phyloP scores from a whole-genome alignment of 2,113 vertebrate species.

The Mirounga angustirostris region DNA sequence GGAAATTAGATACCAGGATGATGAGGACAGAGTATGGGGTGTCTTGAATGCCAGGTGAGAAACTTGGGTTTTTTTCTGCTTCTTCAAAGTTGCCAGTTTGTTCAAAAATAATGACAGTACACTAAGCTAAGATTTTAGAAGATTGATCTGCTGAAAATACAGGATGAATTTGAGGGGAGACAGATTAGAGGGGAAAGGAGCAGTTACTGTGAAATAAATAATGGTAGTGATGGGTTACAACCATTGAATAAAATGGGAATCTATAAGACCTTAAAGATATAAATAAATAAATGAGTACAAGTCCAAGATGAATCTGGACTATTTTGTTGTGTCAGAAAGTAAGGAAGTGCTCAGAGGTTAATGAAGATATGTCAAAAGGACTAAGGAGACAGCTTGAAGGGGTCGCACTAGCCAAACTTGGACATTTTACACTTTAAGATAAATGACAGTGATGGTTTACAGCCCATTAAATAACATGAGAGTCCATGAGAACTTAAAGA shows the following conservation, averaged over 20 bases:
- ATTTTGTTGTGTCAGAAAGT: not conserved
- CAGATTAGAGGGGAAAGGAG: not conserved
- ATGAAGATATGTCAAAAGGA: not conserved
- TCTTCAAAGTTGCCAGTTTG: not conserved
- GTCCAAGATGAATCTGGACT: not conserved
- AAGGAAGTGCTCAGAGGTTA: not conserved
- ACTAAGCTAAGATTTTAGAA: not conserved
- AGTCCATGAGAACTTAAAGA: not conserved
- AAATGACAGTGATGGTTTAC: not conserved
- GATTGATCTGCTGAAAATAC: not conserved
- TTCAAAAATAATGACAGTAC: not conserved
- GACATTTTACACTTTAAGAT: not conserved
- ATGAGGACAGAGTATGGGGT: not conserved
- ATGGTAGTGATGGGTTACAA: not conserved
- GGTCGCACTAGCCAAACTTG: not conserved
- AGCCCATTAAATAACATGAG: not conserved
- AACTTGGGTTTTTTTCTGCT: not conserved
- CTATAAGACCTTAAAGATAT: not conserved
- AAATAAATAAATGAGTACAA: not conserved
- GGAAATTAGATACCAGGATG: not conserved
- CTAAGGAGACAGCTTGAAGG: not conserved
- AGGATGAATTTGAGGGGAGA: not conserved
- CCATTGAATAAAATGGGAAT: not conserved
- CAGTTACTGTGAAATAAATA: not conserved
- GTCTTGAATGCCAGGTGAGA: not conserved